Conservation (phyloP, 2,113 vertebrate genomes). For the Setophaga coronata region DNA sequence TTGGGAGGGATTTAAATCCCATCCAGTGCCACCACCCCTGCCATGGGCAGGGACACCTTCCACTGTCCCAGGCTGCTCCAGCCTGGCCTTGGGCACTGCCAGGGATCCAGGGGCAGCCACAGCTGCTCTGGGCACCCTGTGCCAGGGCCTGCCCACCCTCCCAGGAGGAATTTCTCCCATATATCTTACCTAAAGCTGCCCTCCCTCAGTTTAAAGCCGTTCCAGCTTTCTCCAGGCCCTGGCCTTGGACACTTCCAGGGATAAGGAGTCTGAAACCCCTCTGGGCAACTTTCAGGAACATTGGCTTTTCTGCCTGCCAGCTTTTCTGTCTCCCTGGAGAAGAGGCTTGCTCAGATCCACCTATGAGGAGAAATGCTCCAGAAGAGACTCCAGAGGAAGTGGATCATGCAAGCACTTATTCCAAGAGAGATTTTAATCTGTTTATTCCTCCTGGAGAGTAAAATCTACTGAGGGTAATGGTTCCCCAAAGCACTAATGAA, state of each 20-base stretch:
- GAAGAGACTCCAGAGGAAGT: background rate
- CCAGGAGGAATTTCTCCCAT: fast-evolving
- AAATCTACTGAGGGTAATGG: background rate
- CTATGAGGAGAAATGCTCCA: background rate
- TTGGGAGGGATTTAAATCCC: background rate
- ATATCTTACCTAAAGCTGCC: background rate
- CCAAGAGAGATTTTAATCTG: background rate
- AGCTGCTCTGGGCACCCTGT: background rate
- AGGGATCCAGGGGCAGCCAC: background rate
- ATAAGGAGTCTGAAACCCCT: background rate
- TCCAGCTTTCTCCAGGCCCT: background rate
- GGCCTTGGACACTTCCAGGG: background rate
- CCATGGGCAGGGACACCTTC: background rate
- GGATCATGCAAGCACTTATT: background rate
- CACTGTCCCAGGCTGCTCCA: background rate
- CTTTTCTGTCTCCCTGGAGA: background rate
- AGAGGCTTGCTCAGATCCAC: background rate
- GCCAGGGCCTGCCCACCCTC: background rate
- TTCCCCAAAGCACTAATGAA: background rate
- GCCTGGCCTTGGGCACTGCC: background rate
- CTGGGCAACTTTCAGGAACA: background rate
- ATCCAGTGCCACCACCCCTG: background rate
- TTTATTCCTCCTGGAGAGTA: background rate
- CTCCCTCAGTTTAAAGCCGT: background rate
- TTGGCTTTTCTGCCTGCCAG: background rate